phyloP scores from a whole-genome alignment of 2,888 invertebrate genomes.

The Dynastes grantii region DNA sequence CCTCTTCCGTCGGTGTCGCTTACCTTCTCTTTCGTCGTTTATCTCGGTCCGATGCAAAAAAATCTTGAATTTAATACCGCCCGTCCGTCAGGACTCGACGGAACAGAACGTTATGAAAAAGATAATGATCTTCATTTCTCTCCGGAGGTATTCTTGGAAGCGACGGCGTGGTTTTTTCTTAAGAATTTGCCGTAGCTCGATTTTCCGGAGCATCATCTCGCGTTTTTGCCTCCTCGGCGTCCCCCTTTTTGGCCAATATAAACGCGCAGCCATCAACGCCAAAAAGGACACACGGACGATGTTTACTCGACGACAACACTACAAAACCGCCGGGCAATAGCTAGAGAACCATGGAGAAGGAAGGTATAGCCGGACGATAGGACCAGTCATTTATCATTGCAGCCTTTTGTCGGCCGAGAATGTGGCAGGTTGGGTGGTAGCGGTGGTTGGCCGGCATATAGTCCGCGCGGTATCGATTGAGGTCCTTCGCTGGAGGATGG shows the following conservation, averaged over 20 bases:
- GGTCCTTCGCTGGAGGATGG: too few relatives aligned
- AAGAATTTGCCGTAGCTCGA: not conserved
- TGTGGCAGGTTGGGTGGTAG: too few relatives aligned
- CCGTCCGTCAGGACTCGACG: constrained; percentile 7
- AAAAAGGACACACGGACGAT: constrained; percentile 24
- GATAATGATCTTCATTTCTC: constrained; percentile 41
- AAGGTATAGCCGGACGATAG: not conserved
- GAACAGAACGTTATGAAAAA: constrained; percentile 36
- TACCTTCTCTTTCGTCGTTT: constrained; percentile 18
- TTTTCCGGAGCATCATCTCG: constrained; percentile 30
- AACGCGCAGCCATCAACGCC: constrained; percentile 14
- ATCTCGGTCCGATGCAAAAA: constrained; percentile 10
- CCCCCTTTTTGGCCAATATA: not conserved
- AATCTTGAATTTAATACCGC: constrained; percentile 26
- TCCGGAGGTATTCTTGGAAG: constrained; percentile 34
- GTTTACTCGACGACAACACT: constrained; percentile 22
- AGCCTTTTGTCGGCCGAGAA: too few relatives aligned
- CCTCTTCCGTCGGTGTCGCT: not conserved
- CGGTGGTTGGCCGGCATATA: too few relatives aligned
- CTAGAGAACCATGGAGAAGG: not conserved
- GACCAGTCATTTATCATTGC: constrained; percentile 41
- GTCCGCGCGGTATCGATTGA: too few relatives aligned
- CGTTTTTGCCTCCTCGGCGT: not conserved
- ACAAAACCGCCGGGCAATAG: constrained; percentile 9
- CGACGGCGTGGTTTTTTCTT: not conserved